phyloP scores from a whole-genome alignment of 2,113 vertebrate genomes.

The Gadus macrocephalus region DNA sequence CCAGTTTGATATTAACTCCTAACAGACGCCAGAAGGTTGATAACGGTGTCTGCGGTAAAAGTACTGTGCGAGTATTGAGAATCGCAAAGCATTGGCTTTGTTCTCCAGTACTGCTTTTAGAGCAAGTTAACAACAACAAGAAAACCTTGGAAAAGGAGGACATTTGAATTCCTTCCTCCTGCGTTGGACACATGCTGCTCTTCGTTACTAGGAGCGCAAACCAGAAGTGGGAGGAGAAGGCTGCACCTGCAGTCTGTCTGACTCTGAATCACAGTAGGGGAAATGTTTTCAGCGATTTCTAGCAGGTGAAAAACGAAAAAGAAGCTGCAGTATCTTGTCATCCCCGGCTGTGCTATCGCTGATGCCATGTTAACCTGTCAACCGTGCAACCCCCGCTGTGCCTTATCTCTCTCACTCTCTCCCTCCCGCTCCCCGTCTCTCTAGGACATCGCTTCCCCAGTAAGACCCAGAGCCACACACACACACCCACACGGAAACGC shows the following conservation, averaged over 20 bases:
- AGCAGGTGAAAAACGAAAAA: not conserved
- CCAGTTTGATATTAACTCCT: no score
- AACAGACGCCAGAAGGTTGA: no score
- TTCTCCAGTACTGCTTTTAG: no score
- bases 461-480: conserved; percentile 59
- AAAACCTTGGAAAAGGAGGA: no score
- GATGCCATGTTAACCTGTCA: conserved; percentile 40
- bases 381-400: conserved; percentile 37
- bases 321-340: conserved; percentile 35
- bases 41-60: no score
- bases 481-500: conserved; percentile 37
- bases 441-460: conserved; percentile 44
- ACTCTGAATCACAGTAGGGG: not conserved
- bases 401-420: conserved; percentile 54
- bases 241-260: not conserved
- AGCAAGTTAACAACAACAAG: no score
- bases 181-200: not conserved
- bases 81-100: no score
- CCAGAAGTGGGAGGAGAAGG: not conserved
- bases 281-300: no score
- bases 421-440: conserved; percentile 22
- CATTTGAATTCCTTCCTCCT: no score
- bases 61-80: no score
- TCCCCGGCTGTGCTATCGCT: conserved; percentile 24
- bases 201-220: not conserved